Evolutionary conservation across 2,113 vertebrate genomes (phyloP).

Genomic region (Oryzias melastigma): DNA sequence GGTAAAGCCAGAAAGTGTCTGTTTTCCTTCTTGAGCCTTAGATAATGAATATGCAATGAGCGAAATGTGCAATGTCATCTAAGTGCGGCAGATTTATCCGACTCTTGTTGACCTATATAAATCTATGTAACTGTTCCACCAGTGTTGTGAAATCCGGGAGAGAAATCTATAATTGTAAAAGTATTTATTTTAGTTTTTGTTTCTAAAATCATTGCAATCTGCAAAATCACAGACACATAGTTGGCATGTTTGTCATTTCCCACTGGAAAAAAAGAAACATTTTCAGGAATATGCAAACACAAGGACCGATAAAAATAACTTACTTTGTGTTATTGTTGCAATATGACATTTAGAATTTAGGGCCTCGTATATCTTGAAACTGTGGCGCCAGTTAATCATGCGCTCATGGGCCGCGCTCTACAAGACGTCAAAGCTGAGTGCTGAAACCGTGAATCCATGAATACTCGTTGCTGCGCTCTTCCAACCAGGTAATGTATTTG

Average conservation of each 20-base stretch:
- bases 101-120: background rate
- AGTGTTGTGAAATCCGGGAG: too few species aligned
- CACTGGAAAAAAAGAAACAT: constrained; percentile 3
- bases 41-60: constrained; percentile 10
- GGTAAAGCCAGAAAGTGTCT: constrained; percentile 35
- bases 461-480: background rate
- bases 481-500: too few species aligned
- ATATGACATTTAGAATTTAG: constrained; percentile 52
- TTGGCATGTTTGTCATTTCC: background rate
- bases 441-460: constrained; percentile 24
- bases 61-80: constrained; percentile 5
- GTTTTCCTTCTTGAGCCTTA: constrained; percentile 18
- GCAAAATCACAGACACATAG: background rate
- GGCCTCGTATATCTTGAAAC: constrained; percentile 56
- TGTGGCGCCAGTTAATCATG: constrained; percentile 74
- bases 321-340: constrained; percentile 45
- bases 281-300: constrained; percentile 57
- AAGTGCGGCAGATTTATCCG: background rate
- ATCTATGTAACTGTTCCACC: background rate
- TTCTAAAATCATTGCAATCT: too few species aligned
- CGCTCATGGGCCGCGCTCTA: constrained; percentile 58
- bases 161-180: too few species aligned
- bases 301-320: constrained; percentile 71
- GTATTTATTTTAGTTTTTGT: too few species aligned
- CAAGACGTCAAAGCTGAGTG: constrained; percentile 39